These are phyloP conservation scores for Thunnus thynnus DNA, from an alignment of 2,113 vertebrate species.

Conservation along the genomic window DNA sequence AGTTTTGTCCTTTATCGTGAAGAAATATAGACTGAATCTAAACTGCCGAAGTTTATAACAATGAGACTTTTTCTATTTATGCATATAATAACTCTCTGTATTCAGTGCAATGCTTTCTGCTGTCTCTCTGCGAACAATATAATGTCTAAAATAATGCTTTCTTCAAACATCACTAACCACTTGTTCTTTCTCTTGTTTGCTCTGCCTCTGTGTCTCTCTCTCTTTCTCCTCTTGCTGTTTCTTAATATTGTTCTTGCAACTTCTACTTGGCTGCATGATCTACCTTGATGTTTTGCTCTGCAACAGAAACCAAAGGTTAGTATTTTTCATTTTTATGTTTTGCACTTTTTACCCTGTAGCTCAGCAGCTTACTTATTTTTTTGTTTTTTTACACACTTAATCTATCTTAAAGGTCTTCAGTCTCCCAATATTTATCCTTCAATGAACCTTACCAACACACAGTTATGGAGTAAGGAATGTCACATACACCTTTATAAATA, in stretches of 20 bases:
- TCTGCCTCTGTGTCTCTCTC: constrained; percentile 44
- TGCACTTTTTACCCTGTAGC: too few species aligned
- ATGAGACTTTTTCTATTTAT: constrained; percentile 15
- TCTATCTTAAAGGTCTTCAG: neutral
- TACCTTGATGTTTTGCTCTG: constrained; percentile 60
- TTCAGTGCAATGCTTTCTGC: constrained; percentile 29
- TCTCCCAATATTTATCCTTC: neutral
- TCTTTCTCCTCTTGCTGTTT: constrained; percentile 24
- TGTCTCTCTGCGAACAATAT: constrained; percentile 36
- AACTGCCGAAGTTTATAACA: constrained; percentile 6
- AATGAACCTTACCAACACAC: constrained; percentile 7
- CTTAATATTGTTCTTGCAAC: constrained; percentile 28
- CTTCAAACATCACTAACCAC: constrained; percentile 58
- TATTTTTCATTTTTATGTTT: constrained; percentile 36
- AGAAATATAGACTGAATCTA: constrained; percentile 10
- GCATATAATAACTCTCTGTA: neutral
- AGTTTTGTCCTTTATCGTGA: constrained; percentile 1
- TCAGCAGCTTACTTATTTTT: neutral
- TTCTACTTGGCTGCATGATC: constrained; percentile 57
- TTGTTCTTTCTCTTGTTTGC: constrained; percentile 45
- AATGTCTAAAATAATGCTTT: constrained; percentile 39
- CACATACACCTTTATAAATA: neutral
- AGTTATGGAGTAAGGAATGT: neutral
- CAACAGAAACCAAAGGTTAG: constrained; percentile 83
- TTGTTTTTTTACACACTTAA: neutral